Percentiles rank a stretch among this genome's conserved stretches.
These are phyloP conservation scores for Apodemia zela DNA, from an alignment of 2,888 invertebrate genomes.

Conservation along the genomic window DNA sequence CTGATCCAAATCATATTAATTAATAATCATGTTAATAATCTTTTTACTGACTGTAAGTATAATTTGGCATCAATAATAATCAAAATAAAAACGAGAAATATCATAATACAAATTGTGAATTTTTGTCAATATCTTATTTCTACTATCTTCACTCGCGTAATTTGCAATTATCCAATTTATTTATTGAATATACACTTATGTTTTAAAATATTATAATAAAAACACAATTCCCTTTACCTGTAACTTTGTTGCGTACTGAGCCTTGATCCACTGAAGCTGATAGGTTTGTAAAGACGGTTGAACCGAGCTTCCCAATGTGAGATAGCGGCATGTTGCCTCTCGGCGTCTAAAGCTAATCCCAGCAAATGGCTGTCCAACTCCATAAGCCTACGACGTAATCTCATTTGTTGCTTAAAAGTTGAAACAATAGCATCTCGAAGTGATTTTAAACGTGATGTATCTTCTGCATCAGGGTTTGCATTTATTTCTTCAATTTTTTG, in stretches of 20 bases:
- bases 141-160: too few relatives aligned
- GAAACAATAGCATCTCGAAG: slow-evolving; percentile 92
- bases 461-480: slow-evolving; percentile 53
- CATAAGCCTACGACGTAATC: slow-evolving; percentile 90
- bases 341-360: slow-evolving; percentile 92
- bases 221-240: slow-evolving; percentile 49
- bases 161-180: not conserved
- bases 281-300: slow-evolving; percentile 85
- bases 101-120: too few relatives aligned
- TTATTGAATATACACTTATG: not conserved
- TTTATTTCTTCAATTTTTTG: slow-evolving; percentile 45
- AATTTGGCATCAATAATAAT: too few relatives aligned
- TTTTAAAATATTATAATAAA: not conserved
- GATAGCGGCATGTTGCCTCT: slow-evolving; percentile 92
- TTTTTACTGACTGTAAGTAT: too few relatives aligned
- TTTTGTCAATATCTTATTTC: too few relatives aligned
- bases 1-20: too few relatives aligned
- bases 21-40: too few relatives aligned
- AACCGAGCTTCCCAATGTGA: slow-evolving; percentile 93
- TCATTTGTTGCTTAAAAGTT: slow-evolving; percentile 96
- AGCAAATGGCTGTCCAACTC: slow-evolving; percentile 94
- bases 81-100: too few relatives aligned
- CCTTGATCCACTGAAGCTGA: slow-evolving; percentile 76
- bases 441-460: slow-evolving; percentile 78
- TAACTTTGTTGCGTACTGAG: slow-evolving; percentile 82